A percentile compares a stretch with the other conserved stretches of the same genome.
Conservation (phyloP, 1,140 invertebrate genomes). For the Eubasilissa regina region DNA sequence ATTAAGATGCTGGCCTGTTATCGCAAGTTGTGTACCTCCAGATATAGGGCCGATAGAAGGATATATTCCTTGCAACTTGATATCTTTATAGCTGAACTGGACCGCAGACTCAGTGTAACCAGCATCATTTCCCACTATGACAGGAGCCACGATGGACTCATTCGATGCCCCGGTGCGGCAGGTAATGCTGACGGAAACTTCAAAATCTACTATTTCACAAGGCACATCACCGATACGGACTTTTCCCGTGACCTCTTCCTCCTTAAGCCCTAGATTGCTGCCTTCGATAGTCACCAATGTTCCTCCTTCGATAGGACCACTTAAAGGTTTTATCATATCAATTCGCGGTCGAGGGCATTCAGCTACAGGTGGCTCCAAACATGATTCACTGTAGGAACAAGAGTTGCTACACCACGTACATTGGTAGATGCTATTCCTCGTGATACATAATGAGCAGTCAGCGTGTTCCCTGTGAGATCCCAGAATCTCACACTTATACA, state of each 20-base stretch:
- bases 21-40: constrained; percentile 93
- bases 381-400: constrained; percentile 89
- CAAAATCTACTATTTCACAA: constrained; percentile 90
- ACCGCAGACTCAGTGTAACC: constrained; percentile 91
- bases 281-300: constrained; percentile 96
- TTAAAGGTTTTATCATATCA: constrained; percentile 94
- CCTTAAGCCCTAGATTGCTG: constrained; percentile 92
- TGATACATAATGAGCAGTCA: constrained; percentile 95
- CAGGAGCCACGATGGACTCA: constrained; percentile 83
- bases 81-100: constrained; percentile 91
- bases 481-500: constrained; percentile 96
- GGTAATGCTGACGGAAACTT: constrained; percentile 92
- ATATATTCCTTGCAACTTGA: constrained; percentile 84
- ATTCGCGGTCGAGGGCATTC: constrained; percentile 95
- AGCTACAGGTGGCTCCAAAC: constrained; percentile 79
- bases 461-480: constrained; percentile 93
- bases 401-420: constrained; percentile 94
- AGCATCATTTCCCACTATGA: constrained; percentile 91
- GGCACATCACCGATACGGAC: constrained; percentile 92
- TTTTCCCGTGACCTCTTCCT: constrained; percentile 92
- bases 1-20: constrained; percentile 93
- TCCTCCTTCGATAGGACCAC: constrained; percentile 96
- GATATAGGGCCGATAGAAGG: constrained; percentile 92
- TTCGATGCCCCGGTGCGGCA: constrained; percentile 88
- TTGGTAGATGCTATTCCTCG: constrained; percentile 88